Evolutionary conservation across 2,888 invertebrate genomes (phyloP).

Genomic region (Ctena decussata): DNA sequence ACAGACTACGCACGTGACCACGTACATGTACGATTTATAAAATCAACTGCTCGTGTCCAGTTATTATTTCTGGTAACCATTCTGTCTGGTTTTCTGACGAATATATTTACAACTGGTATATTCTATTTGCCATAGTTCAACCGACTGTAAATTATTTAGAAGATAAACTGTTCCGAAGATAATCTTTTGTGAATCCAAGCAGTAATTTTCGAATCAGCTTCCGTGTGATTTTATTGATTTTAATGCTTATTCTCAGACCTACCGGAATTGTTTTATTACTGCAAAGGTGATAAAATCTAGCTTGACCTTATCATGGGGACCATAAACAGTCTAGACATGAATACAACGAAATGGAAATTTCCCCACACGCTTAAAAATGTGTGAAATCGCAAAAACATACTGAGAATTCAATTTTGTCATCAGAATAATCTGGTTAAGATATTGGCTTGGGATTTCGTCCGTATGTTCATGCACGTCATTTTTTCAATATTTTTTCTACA

Average conservation of each 20-base stretch:
- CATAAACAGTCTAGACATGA: not conserved
- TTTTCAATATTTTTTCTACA: too few relatives aligned
- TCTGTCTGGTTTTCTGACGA: too few relatives aligned
- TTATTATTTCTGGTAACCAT: too few relatives aligned
- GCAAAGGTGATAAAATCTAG: not conserved
- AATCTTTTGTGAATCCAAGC: too few relatives aligned
- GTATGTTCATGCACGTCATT: too few relatives aligned
- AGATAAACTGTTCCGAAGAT: too few relatives aligned
- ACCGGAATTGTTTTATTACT: not conserved
- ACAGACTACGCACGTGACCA: too few relatives aligned
- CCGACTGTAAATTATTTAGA: too few relatives aligned
- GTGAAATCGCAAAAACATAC: not conserved
- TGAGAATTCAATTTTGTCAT: not conserved
- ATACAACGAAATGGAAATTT: not conserved
- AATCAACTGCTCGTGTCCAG: too few relatives aligned
- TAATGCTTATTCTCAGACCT: not conserved
- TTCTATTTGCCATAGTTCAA: too few relatives aligned
- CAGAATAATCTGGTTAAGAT: not conserved
- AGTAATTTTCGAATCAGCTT: not conserved
- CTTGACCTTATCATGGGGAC: not conserved
- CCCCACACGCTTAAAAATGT: not conserved
- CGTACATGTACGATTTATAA: too few relatives aligned
- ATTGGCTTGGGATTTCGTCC: not conserved
- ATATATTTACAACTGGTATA: too few relatives aligned
- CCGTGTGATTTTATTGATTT: slow-evolving; percentile 1